Evolutionary conservation across 37 sponge, comb jelly and placozoan species (phyloP), one percentile per base, ranked within the genome.

Genomic region (Eunapius fragilis): DNA sequence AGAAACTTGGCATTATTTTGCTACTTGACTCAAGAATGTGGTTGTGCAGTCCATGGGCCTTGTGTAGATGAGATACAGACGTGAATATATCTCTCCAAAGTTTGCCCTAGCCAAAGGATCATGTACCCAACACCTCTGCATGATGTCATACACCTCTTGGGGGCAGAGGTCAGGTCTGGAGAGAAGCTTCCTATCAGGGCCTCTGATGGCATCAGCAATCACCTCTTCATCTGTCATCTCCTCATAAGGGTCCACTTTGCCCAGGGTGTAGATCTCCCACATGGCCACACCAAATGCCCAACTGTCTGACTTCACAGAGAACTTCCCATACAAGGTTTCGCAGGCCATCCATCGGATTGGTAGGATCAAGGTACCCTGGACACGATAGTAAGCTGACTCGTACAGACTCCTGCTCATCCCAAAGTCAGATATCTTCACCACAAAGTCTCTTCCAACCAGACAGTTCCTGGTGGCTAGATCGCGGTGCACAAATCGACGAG

Each of bases 401-500:
- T 89, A 84, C 50, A 89, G 68, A 48, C 79, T 89, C 80, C 82
- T 82, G 38, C 85, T 79, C 90, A 89, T 89, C 31, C 90, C 90
- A 70, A 89, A 89, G 74, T 89, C 90, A 28, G 90, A 80, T 24
- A 89, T 84, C 80, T 89, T 89, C 72, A 89, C 85, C 33, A 79
- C 49, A 32, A 67, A 75, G 68, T 84, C 84, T 68, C 34, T 78
- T 13, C 90, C 90, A 28, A 89, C 90, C 70, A 89, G 69, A 67
- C 90, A 89, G 85, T 89, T 89, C 49, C 90, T 48, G 25, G 90
- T 80, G n/a, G 90, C 84, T 17, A 89, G 85, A 41, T 89, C 90
- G 24, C 90, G 49, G 68, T 89, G 90, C 27, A 89, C 82, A 75
- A 78, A 89, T 48, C 84, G 84, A 23, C 70, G 72, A n/a, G 79